Evolutionary conservation across 2,113 vertebrate species (phyloP).

Genomic region (Rynchops niger): DNA sequence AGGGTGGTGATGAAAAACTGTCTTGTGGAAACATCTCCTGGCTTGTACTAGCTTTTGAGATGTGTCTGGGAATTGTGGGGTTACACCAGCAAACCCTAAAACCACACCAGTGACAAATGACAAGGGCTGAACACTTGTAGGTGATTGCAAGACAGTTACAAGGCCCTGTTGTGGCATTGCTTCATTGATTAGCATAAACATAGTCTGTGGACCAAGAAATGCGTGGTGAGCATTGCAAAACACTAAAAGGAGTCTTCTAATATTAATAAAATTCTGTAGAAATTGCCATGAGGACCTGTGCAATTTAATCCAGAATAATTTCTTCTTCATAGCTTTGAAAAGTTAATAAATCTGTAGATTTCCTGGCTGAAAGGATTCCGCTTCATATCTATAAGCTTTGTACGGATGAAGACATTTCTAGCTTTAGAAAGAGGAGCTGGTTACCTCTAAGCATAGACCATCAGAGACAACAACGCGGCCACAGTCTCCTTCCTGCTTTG

Average conservation of each 20-base stretch:
- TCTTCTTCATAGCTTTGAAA: neutral
- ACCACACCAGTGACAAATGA: neutral
- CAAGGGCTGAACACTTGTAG: neutral
- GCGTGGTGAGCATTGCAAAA: neutral
- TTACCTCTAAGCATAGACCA: neutral
- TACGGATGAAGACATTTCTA: neutral
- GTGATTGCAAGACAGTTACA: neutral
- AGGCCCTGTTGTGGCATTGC: neutral
- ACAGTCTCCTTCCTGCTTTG: neutral
- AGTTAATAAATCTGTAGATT: neutral
- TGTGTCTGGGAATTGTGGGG: neutral
- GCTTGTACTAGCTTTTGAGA: neutral
- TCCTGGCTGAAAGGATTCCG: neutral
- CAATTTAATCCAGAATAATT: neutral
- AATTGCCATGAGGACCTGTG: rapidly evolving
- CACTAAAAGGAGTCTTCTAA: neutral
- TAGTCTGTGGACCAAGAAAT: neutral
- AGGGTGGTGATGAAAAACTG: neutral
- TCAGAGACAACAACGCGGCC: rapidly evolving
- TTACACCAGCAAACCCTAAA: neutral
- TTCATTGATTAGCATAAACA: neutral
- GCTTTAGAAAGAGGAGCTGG: neutral
- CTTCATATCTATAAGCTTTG: neutral
- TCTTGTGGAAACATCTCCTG: neutral
- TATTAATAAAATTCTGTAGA: too few relatives aligned